These are phyloP conservation scores for Ormyrus pomaceus DNA, from an alignment of 2,888 invertebrate species.

Conservation along the genomic window DNA sequence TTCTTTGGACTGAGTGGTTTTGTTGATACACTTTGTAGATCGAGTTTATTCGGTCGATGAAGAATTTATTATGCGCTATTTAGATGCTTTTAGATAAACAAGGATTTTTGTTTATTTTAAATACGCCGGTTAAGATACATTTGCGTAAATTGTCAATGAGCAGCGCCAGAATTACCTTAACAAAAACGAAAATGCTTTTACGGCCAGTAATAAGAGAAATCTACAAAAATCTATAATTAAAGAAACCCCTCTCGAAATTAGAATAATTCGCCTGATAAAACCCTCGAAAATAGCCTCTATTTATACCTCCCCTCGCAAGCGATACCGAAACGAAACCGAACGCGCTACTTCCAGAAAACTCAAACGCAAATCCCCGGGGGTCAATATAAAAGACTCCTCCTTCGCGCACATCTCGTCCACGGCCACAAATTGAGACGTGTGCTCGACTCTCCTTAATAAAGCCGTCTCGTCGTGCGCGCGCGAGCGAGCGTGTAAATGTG, in stretches of 20 bases:
- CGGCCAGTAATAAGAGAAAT: no score
- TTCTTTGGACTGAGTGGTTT: no score
- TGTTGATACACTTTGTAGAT: no score
- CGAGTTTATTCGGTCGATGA: no score
- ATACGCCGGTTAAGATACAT: no score
- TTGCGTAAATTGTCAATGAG: no score
- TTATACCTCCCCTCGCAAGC: no score
- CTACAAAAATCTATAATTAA: no score
- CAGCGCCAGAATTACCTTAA: no score
- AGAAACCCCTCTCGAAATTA: no score
- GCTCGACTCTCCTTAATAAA: conserved; percentile 44
- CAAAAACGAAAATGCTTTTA: conserved; percentile 14
- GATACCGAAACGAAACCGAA: neutral
- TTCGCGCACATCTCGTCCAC: conserved; percentile 42
- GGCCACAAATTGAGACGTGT: conserved; percentile 51
- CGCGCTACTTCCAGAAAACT: neutral
- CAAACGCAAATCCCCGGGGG: conserved; percentile 18
- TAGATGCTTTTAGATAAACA: conserved; percentile 11
- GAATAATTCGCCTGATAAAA: no score
- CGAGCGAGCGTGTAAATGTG: neutral
- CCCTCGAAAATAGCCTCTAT: no score
- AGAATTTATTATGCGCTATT: neutral
- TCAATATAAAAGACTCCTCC: conserved; percentile 28
- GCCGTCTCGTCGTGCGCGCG: conserved; percentile 17
- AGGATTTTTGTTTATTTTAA: neutral